Base-by-base conservation (phyloP, 2,113 vertebrate genomes). In the Furnarius figulus region DNA sequence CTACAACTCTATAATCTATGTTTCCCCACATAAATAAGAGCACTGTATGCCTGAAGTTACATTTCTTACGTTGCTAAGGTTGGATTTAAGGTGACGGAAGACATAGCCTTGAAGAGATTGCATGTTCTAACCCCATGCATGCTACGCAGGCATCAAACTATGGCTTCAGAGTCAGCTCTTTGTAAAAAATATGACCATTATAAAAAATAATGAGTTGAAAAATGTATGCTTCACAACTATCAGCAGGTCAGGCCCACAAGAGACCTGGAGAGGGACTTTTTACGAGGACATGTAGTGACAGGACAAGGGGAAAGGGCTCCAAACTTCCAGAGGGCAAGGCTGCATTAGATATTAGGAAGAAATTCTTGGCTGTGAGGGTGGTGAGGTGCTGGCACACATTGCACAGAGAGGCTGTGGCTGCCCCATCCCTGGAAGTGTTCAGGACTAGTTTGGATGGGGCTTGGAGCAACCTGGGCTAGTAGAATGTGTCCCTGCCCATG, bases 181-280 rank as follows among this genome's bases (percentile, higher is more conserved):
- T 39, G 20, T 59, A 24, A 23, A 50, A 66, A 80, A 42, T n/a
- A 19, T 1, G 3, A 40, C 4, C 8, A 23, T 56, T 72, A n/a
- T 68, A 52, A 40, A 87, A 85, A 33, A 31, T 6, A 67, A 30
- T 19, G 9, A 9, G 6, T 27, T 33, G 30, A 61, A 50, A 93
- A 77, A 24, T 33, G 23, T 20, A 0, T 21, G 9, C 75, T 93
- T 88, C 56, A 67, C 52, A 47, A 5, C 27, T 19, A 14, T 23
- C 3, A 2, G 14, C 8, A n/a, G 19, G 47, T 20, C 0, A 25
- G 9, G 9, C 5, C 55, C 37, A 2, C 9, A 19, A 7, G 63
- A 28, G 39, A 61, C 12, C 25, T 42, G 63, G 47, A 65, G 50
- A 28, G 59, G 55, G 79, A 63, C 21, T 42, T 70, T 35, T 33